A percentile compares a stretch with the other conserved stretches of the same genome.
phyloP scores from a whole-genome alignment of 2,888 invertebrate species.

The Leptopilina syphax region DNA sequence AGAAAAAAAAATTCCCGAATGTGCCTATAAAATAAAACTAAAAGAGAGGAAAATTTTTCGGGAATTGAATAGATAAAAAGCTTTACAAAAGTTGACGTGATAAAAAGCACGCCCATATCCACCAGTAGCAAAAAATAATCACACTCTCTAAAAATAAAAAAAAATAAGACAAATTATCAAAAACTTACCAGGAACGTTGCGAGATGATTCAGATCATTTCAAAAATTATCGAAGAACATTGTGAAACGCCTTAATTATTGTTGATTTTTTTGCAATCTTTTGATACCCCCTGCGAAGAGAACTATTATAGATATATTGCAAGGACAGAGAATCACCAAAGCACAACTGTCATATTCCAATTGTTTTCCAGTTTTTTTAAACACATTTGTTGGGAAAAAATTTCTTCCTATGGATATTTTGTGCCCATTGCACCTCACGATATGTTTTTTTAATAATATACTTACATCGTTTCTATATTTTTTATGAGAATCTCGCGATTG shows the following conservation, averaged over 20 bases:
- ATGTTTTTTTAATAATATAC: not conserved
- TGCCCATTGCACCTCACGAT: not conserved
- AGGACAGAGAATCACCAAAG: not conserved
- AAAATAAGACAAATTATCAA: not conserved
- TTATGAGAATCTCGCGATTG: constrained; percentile 1
- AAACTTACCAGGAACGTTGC: constrained; percentile 27
- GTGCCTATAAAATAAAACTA: not conserved
- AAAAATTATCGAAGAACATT: not conserved
- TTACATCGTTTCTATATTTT: not conserved
- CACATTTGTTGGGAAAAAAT: not conserved
- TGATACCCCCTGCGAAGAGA: constrained; percentile 26
- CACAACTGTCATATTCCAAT: constrained; percentile 3
- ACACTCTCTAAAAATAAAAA: not conserved
- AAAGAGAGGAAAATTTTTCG: not conserved
- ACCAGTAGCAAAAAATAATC: constrained; percentile 8
- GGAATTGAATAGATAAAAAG: not conserved
- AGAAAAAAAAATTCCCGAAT: constrained; percentile 4
- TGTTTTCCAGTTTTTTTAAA: constrained; percentile 8
- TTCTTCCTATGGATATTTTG: not conserved
- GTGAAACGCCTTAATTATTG: not conserved
- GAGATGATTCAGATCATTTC: constrained; percentile 26
- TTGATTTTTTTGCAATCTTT: not conserved
- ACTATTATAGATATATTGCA: not conserved
- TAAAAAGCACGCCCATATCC: constrained; percentile 33
- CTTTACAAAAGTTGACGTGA: not conserved